A percentile compares a stretch with the other conserved stretches of the same genome.
phyloP scores from a whole-genome alignment of 2,797 vertebrate species.

The Cyclopterus lumpus region DNA sequence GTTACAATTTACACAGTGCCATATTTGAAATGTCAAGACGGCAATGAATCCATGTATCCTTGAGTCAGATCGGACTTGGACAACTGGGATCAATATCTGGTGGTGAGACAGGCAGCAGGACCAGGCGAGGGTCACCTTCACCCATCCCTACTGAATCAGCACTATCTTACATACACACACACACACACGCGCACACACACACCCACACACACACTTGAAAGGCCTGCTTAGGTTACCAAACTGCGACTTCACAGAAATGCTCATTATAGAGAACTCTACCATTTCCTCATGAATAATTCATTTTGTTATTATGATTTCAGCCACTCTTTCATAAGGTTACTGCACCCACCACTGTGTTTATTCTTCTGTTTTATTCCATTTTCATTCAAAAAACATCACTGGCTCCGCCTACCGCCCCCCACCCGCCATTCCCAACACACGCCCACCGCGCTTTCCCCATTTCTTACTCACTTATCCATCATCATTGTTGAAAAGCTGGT shows the following conservation, averaged over 20 bases:
- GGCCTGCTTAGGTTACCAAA: slow-evolving; percentile 79
- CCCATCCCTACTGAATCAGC: slow-evolving; percentile 86
- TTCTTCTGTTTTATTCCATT: slow-evolving; percentile 22
- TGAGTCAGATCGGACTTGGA: slow-evolving; percentile 74
- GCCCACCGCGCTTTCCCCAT: slow-evolving; percentile 15
- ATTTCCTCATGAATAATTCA: slow-evolving; percentile 67
- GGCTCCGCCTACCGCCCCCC: not conserved
- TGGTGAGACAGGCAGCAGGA: slow-evolving; percentile 78
- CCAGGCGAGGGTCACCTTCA: slow-evolving; percentile 87
- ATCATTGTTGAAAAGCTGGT: slow-evolving; percentile 60
- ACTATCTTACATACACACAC: slow-evolving; percentile 68
- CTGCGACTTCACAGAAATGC: slow-evolving; percentile 79
- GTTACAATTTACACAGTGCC: slow-evolving; percentile 68
- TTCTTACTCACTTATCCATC: slow-evolving; percentile 61
- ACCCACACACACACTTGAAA: slow-evolving; percentile 50
- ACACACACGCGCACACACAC: slow-evolving; percentile 30
- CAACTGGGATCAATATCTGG: slow-evolving; percentile 82
- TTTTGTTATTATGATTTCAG: slow-evolving; percentile 61
- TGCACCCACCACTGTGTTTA: slow-evolving; percentile 19
- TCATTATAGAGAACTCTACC: slow-evolving; percentile 58
- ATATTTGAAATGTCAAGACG: slow-evolving; percentile 79
- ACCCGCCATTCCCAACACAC: no score
- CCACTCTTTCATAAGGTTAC: slow-evolving; percentile 50
- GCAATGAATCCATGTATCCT: slow-evolving; percentile 74
- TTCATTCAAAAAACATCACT: not conserved